Percentiles rank a stretch among this genome's conserved stretches.
Conservation (phyloP, 2,113 vertebrate genomes). For the Ptilorrhoa leucosticta region DNA sequence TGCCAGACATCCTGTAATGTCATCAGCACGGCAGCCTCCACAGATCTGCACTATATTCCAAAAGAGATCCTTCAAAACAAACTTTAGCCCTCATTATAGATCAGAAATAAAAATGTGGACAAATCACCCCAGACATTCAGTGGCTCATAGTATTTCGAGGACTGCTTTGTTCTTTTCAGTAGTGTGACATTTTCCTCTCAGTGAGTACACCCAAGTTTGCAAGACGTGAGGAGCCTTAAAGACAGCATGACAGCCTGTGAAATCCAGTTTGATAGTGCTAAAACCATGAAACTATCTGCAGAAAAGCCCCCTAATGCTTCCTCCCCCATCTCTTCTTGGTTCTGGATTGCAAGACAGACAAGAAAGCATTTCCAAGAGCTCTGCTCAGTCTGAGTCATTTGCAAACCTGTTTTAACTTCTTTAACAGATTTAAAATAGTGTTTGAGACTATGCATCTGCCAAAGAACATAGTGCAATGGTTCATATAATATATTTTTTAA, state of each 20-base stretch:
- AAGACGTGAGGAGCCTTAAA: neutral
- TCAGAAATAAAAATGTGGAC: neutral
- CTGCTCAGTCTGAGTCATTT: neutral
- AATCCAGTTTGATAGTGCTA: neutral
- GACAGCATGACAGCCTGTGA: neutral
- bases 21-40: neutral
- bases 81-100: neutral
- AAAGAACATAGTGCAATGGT: neutral
- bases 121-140: neutral
- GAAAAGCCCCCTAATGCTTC: neutral
- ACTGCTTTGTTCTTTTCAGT: neutral
- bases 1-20: neutral
- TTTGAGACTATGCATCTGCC: neutral
- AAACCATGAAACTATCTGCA: neutral
- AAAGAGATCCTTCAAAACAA: neutral
- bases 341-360: neutral
- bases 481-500: neutral
- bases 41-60: neutral
- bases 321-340: neutral
- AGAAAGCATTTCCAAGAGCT: conserved; percentile 2
- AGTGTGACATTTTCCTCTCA: neutral
- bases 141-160: neutral
- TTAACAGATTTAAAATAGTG: neutral
- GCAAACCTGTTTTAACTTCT: neutral
- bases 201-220: neutral